These are phyloP conservation scores for Anarhynchus alexandrinus DNA, from an alignment of 2,113 vertebrate species.

Conservation along the genomic window DNA sequence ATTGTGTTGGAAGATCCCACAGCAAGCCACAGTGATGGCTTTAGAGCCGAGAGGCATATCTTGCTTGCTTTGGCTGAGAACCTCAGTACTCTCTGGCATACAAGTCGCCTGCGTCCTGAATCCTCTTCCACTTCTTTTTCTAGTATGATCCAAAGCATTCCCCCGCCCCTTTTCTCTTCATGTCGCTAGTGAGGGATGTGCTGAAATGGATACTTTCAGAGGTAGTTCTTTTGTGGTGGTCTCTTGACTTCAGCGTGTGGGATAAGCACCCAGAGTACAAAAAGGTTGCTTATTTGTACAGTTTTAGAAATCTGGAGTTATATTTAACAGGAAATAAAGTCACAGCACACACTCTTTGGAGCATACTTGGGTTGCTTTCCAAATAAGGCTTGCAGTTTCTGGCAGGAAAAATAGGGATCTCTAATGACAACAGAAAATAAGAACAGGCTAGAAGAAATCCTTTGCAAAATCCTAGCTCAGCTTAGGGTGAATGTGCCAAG, in stretches of 20 bases:
- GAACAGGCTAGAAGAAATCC: constrained; percentile 1
- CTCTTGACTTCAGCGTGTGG: background rate
- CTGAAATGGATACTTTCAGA: background rate
- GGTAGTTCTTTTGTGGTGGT: background rate
- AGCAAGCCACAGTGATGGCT: background rate
- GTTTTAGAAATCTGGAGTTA: constrained; percentile 11
- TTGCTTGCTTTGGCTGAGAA: background rate
- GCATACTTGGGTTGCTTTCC: constrained; percentile 3
- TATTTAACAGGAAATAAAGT: constrained; percentile 36
- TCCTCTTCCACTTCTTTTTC: background rate
- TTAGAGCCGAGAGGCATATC: background rate
- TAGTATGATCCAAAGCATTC: background rate
- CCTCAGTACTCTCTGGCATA: background rate
- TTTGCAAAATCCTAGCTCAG: constrained; percentile 19
- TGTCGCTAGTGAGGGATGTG: background rate
- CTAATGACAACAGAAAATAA: constrained; percentile 11
- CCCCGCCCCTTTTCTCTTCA: background rate
- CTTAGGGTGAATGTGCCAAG: background rate
- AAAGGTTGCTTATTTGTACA: background rate
- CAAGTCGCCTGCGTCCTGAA: background rate
- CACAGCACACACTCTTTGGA: background rate
- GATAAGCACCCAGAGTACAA: background rate
- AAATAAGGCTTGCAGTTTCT: constrained; percentile 24
- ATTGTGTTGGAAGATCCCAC: background rate
- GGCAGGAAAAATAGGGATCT: constrained; percentile 4